These are phyloP conservation scores for Laterallus jamaicensis DNA, from an alignment of 2,113 vertebrate species.

Conservation along the genomic window DNA sequence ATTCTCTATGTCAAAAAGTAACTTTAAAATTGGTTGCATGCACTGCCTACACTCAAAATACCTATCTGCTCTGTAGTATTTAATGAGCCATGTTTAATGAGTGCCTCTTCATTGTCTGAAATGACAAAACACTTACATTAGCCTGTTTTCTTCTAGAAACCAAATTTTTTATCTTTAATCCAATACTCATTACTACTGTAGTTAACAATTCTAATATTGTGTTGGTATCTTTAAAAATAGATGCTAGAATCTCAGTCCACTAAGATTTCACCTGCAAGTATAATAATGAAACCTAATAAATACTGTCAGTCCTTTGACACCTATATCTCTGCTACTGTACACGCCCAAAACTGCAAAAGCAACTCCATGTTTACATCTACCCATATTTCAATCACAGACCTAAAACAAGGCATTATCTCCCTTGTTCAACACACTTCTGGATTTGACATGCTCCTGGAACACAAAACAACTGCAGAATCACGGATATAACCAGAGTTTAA, in stretches of 20 bases:
- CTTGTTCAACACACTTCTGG: background rate
- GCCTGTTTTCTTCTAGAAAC: background rate
- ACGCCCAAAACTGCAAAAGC: background rate
- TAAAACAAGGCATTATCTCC: background rate
- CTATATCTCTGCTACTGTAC: background rate
- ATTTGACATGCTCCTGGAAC: background rate
- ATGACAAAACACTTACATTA: background rate
- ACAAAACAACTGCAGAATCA: background rate
- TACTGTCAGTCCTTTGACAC: background rate
- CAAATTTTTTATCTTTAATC: background rate
- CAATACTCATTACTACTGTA: background rate
- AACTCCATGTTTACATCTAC: background rate
- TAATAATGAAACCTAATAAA: background rate
- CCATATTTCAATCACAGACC: background rate
- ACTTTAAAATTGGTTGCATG: background rate
- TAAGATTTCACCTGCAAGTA: background rate
- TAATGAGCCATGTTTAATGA: background rate
- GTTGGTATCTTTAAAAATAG: background rate
- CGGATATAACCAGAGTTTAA: background rate
- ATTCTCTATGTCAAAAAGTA: background rate
- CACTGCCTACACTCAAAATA: background rate
- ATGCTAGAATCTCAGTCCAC: background rate
- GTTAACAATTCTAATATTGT: background rate
- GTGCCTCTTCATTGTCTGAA: background rate
- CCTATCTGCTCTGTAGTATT: background rate